These are phyloP conservation scores for Caenorhabditis sp. DNA, from an alignment of 2,888 invertebrate species.

Conservation along the genomic window DNA sequence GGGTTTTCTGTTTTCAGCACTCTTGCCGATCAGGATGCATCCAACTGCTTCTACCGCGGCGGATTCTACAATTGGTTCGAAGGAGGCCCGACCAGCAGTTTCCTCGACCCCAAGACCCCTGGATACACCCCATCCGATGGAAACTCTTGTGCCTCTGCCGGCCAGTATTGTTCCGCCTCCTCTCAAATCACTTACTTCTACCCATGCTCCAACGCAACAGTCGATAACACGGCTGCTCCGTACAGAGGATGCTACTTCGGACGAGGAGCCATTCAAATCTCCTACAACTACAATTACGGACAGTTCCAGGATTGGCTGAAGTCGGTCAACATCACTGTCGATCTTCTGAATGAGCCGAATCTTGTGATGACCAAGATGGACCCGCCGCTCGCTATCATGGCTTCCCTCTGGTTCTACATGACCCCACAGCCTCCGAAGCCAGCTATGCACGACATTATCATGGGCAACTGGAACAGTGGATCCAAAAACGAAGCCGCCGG, in stretches of 20 bases:
- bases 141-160: slow-evolving; percentile 58
- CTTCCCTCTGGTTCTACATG: slow-evolving; percentile 78
- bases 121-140: slow-evolving; percentile 71
- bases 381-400: slow-evolving; percentile 73
- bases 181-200: slow-evolving; percentile 70
- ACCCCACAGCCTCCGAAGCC: slow-evolving; percentile 79
- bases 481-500: slow-evolving; percentile 63
- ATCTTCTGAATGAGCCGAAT: slow-evolving; percentile 69
- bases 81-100: slow-evolving; percentile 70
- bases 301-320: slow-evolving; percentile 72
- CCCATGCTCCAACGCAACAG: slow-evolving; percentile 59
- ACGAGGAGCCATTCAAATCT: slow-evolving; percentile 74
- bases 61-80: slow-evolving; percentile 78
- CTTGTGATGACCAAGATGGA: slow-evolving; percentile 73
- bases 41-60: slow-evolving; percentile 75
- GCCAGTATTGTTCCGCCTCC: slow-evolving; percentile 66
- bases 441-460: slow-evolving; percentile 79
- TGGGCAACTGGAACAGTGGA: slow-evolving; percentile 73
- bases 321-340: slow-evolving; percentile 58
- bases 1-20: not conserved
- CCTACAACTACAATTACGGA: slow-evolving; percentile 76
- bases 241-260: slow-evolving; percentile 73
- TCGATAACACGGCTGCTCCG: slow-evolving; percentile 38
- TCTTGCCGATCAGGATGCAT: slow-evolving; percentile 57
- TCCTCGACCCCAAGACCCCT: slow-evolving; percentile 64